Percentiles rank a stretch among this genome's conserved stretches.
These are phyloP conservation scores for Drosophila tsacasi DNA, from an alignment of 1,140 invertebrate species.

Conservation along the genomic window DNA sequence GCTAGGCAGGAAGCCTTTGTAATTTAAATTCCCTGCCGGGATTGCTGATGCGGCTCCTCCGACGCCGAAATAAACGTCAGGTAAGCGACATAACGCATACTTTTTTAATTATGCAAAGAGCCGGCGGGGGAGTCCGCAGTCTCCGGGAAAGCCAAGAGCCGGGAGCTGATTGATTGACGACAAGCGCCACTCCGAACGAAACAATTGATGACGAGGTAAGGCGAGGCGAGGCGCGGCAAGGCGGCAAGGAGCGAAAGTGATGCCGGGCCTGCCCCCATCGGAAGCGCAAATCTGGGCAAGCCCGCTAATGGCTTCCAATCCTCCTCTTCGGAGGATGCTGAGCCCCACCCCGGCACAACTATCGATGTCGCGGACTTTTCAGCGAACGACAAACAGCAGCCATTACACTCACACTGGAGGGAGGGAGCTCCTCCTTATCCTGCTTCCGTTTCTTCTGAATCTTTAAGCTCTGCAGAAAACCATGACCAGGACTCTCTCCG, in stretches of 20 bases:
- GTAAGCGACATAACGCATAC: slow-evolving; percentile 69
- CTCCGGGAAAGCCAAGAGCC: slow-evolving; percentile 21
- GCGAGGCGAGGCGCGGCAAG: slow-evolving; percentile 1
- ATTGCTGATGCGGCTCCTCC: slow-evolving; percentile 34
- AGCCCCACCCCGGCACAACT: slow-evolving; percentile 15
- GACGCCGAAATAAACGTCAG: slow-evolving; percentile 57
- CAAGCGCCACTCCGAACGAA: slow-evolving; percentile 43
- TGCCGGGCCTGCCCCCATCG: slow-evolving; percentile 14
- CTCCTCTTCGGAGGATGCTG: slow-evolving; percentile 12
- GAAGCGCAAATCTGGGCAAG: slow-evolving; percentile 35
- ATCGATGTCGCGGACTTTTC: slow-evolving; percentile 51
- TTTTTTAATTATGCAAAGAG: slow-evolving; percentile 82
- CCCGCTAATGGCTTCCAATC: slow-evolving; percentile 42
- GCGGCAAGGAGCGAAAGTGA: slow-evolving; percentile 19
- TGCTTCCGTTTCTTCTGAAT: slow-evolving; percentile 1
- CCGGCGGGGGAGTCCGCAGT: slow-evolving; percentile 15
- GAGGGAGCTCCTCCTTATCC: neutral
- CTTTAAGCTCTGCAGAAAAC: slow-evolving; percentile 17
- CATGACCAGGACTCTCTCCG: neutral
- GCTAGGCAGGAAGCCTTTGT: slow-evolving; percentile 33
- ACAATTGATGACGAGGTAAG: slow-evolving; percentile 50
- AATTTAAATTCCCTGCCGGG: slow-evolving; percentile 59
- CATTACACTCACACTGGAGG: slow-evolving; percentile 65
- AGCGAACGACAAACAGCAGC: slow-evolving; percentile 61
- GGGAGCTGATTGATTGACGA: slow-evolving; percentile 72